Base-by-base conservation (phyloP, 2,888 invertebrate genomes). In the Blastobasis adustella region DNA sequence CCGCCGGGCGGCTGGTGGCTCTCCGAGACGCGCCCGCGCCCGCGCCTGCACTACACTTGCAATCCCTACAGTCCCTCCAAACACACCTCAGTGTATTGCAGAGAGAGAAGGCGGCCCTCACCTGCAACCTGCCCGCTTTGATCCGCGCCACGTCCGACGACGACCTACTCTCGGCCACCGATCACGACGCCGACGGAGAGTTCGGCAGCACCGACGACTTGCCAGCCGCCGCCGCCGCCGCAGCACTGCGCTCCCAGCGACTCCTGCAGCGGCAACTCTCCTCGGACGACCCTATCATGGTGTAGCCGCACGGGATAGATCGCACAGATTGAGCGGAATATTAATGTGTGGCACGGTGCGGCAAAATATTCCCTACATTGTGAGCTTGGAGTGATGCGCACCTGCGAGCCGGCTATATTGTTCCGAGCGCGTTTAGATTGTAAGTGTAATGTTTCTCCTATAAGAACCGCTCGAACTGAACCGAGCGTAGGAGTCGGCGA, bases 131-230 rank as follows among this genome's bases (percentile, higher is more conserved):
- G 67, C 95, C 95, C 41, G 93, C 94, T 57, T 90, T 96, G 55
- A 94, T 95, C 57, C 92, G 95, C 63, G 93, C 95, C 45, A 94
- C 94, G 47, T 96, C 96, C 0, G 96, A 97, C 78, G 97, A 97
- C 76, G 97, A 97, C 80, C 89, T 96, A 73, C 87, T 96, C 48
- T 92, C 90, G 69, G 92, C 76, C 44, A 95, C 95, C 37, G 95
- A 95, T 79, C 91, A 94, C 65, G 95, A 95, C 73, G 95, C 94
- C 64, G 95, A 95, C 73, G 95, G 95, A 61, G 93, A 90, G 66
- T 83, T 89, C 63, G 90, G 90, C 56, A 92, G 92, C 75, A 84
- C 91, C 43, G 92, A 93, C 73, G 92, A 93, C 80, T 79, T 89
- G 44, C 87, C 85, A 68, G 69, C 79, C 37, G 76, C 75, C 57